Evolutionary conservation across 1,140 invertebrate genomes (phyloP).

Genomic region (Diorhabda carinulata): DNA sequence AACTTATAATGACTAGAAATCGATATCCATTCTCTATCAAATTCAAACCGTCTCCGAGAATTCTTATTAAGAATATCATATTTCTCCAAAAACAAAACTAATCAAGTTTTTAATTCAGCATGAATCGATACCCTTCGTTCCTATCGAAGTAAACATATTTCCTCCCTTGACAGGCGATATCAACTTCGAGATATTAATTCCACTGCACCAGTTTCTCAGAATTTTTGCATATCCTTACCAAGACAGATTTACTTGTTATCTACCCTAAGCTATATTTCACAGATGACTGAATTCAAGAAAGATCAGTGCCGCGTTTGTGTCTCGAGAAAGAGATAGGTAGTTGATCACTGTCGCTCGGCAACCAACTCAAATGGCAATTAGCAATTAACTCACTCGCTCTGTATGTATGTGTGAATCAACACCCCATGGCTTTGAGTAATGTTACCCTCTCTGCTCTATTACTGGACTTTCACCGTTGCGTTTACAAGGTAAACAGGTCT

Average conservation of each 20-base stretch:
- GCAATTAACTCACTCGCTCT: conserved; percentile 31
- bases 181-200: too few relatives aligned
- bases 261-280: conserved; percentile 34
- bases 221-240: not conserved
- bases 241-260: conserved; percentile 16
- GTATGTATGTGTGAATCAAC: conserved; percentile 23
- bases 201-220: too few relatives aligned
- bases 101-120: too few relatives aligned
- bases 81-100: too few relatives aligned
- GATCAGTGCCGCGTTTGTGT: conserved; percentile 22
- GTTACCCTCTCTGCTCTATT: conserved; percentile 6
- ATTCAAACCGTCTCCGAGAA: not conserved
- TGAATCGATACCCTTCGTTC: too few relatives aligned
- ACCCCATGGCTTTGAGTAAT: conserved; percentile 17
- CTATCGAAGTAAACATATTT: too few relatives aligned
- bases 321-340: conserved; percentile 17
- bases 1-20: not conserved
- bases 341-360: conserved; percentile 39
- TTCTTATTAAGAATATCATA: not conserved
- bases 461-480: not conserved
- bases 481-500: not conserved
- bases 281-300: conserved; percentile 32
- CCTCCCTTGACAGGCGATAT: too few relatives aligned
- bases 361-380: conserved; percentile 34
- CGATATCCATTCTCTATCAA: not conserved